Evolutionary conservation across 1,140 invertebrate species (phyloP).

Genomic region (Anadara kagoshimensis): DNA sequence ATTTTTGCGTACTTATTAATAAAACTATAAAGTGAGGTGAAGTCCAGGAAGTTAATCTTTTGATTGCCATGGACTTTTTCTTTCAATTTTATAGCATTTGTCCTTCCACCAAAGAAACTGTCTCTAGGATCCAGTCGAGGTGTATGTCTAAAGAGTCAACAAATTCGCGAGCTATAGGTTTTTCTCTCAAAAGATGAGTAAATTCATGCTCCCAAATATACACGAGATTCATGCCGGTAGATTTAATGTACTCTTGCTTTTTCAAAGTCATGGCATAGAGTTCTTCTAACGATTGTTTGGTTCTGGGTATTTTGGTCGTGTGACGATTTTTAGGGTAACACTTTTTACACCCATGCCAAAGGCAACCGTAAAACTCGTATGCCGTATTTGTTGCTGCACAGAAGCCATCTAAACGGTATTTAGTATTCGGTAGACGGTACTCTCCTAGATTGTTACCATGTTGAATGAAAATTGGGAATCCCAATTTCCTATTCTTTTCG

Average conservation of each 20-base stretch:
- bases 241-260: conserved; percentile 19
- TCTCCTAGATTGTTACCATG: conserved; percentile 41
- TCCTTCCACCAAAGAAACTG: conserved; percentile 70
- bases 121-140: conserved; percentile 54
- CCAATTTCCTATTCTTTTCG: neutral
- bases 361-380: conserved; percentile 51
- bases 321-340: conserved; percentile 36
- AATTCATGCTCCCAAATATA: conserved; percentile 39
- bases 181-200: conserved; percentile 12
- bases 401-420: conserved; percentile 37
- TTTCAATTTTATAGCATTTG: conserved; percentile 58
- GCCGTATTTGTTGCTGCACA: conserved; percentile 9
- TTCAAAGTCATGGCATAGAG: conserved; percentile 34
- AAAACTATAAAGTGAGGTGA: conserved; percentile 64
- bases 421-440: conserved; percentile 6
- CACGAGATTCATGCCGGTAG: conserved; percentile 29
- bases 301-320: conserved; percentile 20
- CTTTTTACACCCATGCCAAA: conserved; percentile 49
- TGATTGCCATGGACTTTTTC: conserved; percentile 41
- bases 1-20: conserved; percentile 53
- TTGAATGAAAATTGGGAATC: conserved; percentile 11
- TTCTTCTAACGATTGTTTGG: conserved; percentile 38
- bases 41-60: conserved; percentile 44
- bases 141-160: conserved; percentile 22
- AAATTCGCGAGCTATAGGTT: conserved; percentile 18